A percentile compares a stretch with the other conserved stretches of the same genome.
phyloP scores from a whole-genome alignment of 2,797 vertebrate genomes.

The Linurgus olivaceus region DNA sequence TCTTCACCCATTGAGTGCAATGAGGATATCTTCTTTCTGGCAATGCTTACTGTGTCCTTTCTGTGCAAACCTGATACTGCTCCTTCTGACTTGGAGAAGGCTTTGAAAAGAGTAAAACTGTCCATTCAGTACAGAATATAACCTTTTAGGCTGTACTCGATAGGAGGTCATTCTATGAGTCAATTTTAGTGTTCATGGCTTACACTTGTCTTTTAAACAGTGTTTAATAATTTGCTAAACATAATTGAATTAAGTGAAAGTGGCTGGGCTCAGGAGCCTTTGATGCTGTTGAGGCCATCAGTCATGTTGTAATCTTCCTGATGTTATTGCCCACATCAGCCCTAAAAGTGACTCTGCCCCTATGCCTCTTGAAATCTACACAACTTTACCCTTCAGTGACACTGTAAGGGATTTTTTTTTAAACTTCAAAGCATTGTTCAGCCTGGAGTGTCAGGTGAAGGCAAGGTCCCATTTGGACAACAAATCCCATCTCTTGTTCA shows the following conservation, averaged over 20 bases:
- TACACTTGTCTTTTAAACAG: not conserved
- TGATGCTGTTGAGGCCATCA: not conserved
- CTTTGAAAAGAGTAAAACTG: not conserved
- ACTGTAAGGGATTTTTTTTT: not conserved
- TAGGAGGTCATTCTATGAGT: not conserved
- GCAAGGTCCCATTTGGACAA: not conserved
- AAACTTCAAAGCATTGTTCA: not conserved
- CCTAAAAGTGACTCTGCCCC: not conserved
- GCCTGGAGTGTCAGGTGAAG: not conserved
- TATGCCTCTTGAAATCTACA: not conserved
- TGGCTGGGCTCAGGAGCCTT: not conserved
- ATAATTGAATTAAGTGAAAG: not conserved
- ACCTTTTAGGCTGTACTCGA: not conserved
- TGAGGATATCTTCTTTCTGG: not conserved
- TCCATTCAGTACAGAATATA: not conserved
- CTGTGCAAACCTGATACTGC: not conserved
- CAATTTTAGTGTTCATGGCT: not conserved
- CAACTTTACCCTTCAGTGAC: not conserved
- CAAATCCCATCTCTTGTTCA: not conserved
- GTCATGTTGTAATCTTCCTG: not conserved
- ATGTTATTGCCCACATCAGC: not conserved
- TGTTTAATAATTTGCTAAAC: not conserved
- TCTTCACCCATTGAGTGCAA: not conserved
- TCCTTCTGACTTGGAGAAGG: not conserved
- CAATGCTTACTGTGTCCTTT: not conserved